Evolutionary conservation across 2,888 invertebrate genomes (phyloP), one percentile per base, ranked within the genome.

Genomic region (Lasioglossum vierecki): DNA sequence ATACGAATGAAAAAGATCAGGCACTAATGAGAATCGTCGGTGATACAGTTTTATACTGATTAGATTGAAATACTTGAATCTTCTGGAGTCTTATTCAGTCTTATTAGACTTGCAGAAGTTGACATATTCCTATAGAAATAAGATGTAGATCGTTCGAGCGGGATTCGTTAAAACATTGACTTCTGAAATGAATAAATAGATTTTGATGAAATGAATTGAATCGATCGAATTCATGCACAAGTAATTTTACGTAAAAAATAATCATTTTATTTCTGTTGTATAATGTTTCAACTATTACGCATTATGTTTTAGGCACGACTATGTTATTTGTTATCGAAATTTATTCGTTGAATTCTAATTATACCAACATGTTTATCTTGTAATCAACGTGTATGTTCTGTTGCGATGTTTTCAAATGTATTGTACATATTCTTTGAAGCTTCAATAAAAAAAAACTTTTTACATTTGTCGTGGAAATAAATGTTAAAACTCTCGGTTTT

Each of bases 391-490:
- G n/a, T 39, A 22, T 49, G 46, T 53, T 73, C 68, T 15, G n/a
- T 4, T 60, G 57, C 4, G 2, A 35, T 15, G 4, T 46, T 22
- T 44, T 60, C 18, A 41, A 35, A 68, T 49, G n/a, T 57, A n/a
- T n/a, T 57, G 57, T 49, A 74, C 41, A 68, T 57, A n/a, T 46
- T 76, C 26, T 26, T 39, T 63, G 41, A 46, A 73, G 44, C 39
- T 26, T n/a, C 22, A 70, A 2, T 77, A 49, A 39, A 35, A 82
- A 82, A 82, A 82, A 70, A 46, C 11, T 15, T 15, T 22, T 82
- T 79, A 73, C 46, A 68, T 73, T 39, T 26, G 41, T 60, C 8
- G 41, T 41, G 41, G 11, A 82, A 71, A 80, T 79, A 79, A 68
- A 82, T 26, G 41, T 39, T 26, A 13, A 11, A 11, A 13, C 35